Conservation (phyloP, 2,797 vertebrate species). For the Leontocebus nigricollis region DNA sequence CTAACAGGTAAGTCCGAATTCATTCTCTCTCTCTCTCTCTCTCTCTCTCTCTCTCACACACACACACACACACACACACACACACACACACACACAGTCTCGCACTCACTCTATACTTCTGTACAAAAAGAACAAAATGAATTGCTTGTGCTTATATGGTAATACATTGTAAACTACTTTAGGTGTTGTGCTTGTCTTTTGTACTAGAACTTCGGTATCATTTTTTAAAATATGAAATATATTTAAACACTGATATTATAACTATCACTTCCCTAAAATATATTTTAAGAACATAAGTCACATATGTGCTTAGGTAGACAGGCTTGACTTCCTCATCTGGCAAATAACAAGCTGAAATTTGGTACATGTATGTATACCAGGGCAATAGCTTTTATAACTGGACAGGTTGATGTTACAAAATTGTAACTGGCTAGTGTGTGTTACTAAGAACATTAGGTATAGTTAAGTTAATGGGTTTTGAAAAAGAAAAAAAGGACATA, state of each 20-base stretch:
- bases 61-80: background rate
- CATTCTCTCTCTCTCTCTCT: background rate
- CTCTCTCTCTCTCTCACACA: background rate
- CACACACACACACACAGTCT: background rate
- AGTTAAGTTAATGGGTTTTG: background rate
- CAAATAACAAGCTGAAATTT: background rate
- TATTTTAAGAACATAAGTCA: background rate
- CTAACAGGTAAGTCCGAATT: background rate
- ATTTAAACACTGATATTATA: background rate
- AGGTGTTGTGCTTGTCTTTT: background rate
- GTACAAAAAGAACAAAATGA: background rate
- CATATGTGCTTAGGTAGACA: background rate
- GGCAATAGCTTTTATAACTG: background rate
- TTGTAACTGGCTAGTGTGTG: background rate
- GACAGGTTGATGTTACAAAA: background rate
- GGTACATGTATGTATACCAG: background rate
- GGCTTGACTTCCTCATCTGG: background rate
- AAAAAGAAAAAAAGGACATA: background rate
- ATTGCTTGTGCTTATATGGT: background rate
- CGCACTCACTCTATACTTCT: background rate
- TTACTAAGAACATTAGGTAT: background rate
- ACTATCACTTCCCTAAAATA: background rate
- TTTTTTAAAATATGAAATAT: background rate
- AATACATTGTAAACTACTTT: background rate
- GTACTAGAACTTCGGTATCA: background rate